These are phyloP conservation scores for Spongilla lacustris DNA, from an alignment of 37 sponge, comb jelly and placozoan species.

Conservation along the genomic window DNA sequence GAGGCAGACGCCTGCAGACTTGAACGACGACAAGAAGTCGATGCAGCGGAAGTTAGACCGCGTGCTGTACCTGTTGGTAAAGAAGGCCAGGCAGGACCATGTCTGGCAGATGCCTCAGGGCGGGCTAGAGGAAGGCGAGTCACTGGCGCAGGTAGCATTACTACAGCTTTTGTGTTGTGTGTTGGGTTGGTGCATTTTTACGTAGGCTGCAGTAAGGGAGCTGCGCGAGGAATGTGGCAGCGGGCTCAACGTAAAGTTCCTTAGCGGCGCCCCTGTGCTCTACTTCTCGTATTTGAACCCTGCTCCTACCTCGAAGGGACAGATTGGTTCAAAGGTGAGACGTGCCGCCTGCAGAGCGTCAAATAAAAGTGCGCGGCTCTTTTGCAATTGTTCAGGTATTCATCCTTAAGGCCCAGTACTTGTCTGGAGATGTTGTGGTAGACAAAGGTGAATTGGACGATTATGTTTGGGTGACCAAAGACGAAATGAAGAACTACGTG, in stretches of 20 bases:
- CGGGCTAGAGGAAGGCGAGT: slow-evolving; percentile 46
- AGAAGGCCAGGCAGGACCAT: slow-evolving; percentile 44
- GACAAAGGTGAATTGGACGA: slow-evolving; percentile 44
- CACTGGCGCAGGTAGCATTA: slow-evolving; percentile 62
- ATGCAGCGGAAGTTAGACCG: slow-evolving; percentile 59
- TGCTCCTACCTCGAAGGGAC: neutral
- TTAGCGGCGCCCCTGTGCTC: slow-evolving; percentile 42
- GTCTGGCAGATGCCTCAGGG: slow-evolving; percentile 86
- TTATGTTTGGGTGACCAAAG: slow-evolving; percentile 80
- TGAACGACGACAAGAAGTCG: slow-evolving; percentile 10
- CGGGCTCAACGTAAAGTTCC: slow-evolving; percentile 38
- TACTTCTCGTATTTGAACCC: slow-evolving; percentile 45
- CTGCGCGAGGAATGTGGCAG: slow-evolving; percentile 67
- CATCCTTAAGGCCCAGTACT: slow-evolving; percentile 71
- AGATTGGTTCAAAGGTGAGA: slow-evolving; percentile 38
- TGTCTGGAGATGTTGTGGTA: slow-evolving; percentile 23
- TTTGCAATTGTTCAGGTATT: too few relatives aligned
- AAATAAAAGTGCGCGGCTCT: too few relatives aligned
- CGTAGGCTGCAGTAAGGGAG: slow-evolving; percentile 68
- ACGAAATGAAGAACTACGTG: slow-evolving; percentile 76
- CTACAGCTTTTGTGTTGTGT: neutral
- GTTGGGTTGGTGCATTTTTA: neutral
- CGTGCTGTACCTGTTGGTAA: slow-evolving; percentile 81
- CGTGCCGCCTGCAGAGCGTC: neutral
- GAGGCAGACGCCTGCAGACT: slow-evolving; percentile 72